phyloP scores from a whole-genome alignment of 1,140 invertebrate species.

The Rhyzopertha dominica region DNA sequence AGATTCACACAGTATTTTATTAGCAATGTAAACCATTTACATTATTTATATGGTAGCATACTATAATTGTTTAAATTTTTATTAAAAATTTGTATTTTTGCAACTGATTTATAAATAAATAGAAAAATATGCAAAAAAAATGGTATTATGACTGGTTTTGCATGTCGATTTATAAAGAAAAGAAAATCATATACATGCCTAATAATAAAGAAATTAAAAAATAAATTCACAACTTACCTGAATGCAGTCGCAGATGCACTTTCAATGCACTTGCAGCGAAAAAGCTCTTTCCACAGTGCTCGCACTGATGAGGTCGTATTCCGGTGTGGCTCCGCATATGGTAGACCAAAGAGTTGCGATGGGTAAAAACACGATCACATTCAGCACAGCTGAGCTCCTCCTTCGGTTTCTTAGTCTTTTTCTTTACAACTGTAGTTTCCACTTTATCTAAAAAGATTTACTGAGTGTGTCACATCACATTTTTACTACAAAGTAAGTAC shows the following conservation, averaged over 20 bases:
- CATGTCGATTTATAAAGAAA: slow-evolving; percentile 7
- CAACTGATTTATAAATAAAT: slow-evolving; percentile 58
- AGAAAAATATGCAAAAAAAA: slow-evolving; percentile 8
- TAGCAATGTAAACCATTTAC: no score
- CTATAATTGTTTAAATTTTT: no score
- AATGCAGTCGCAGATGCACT: slow-evolving; percentile 45
- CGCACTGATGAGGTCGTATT: slow-evolving; percentile 70
- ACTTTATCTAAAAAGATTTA: no score
- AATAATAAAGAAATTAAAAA: slow-evolving; percentile 4
- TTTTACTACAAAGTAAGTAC: no score
- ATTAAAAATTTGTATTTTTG: no score
- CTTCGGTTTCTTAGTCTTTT: slow-evolving; percentile 28
- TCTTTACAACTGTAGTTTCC: no score
- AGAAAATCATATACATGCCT: slow-evolving; percentile 15
- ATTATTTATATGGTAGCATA: no score
- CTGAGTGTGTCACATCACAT: no score
- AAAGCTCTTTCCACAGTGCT: slow-evolving; percentile 76
- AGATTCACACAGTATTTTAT: no score
- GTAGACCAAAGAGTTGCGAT: slow-evolving; percentile 78
- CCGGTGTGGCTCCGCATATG: slow-evolving; percentile 76
- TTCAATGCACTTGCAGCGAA: slow-evolving; percentile 74
- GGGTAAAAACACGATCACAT: slow-evolving; percentile 70
- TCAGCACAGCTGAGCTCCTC: slow-evolving; percentile 53
- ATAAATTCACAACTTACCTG: slow-evolving; percentile 15
- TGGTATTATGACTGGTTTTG: background rate